Percentiles rank a stretch among this genome's conserved stretches.
phyloP scores from a whole-genome alignment of 2,797 vertebrate species.

The Ispidina lecontei region DNA sequence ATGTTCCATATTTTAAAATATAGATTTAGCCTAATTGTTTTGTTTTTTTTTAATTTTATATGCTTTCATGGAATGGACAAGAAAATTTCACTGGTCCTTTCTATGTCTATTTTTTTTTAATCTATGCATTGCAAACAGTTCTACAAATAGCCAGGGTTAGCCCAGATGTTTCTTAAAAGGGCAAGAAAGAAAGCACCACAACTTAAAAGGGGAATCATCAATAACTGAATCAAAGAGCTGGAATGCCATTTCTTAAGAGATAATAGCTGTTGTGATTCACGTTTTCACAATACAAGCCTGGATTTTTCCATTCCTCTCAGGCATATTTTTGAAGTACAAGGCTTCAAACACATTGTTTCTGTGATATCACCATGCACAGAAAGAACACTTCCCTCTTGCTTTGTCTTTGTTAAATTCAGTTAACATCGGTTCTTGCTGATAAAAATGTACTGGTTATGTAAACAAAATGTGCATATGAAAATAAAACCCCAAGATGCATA shows the following conservation, averaged over 20 bases:
- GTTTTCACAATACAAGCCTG: slow-evolving; percentile 28
- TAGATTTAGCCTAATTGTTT: not conserved
- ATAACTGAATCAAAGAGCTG: slow-evolving; percentile 47
- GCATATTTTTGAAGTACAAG: slow-evolving; percentile 53
- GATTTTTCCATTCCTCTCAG: slow-evolving; percentile 59
- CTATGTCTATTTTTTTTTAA: slow-evolving; percentile 45
- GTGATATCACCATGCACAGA: slow-evolving; percentile 43
- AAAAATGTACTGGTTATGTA: slow-evolving; percentile 33
- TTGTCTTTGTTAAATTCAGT: slow-evolving; percentile 44
- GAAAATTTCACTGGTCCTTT: slow-evolving; percentile 11
- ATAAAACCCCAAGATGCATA: not conserved
- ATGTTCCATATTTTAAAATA: not conserved
- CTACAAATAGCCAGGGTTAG: slow-evolving; percentile 39
- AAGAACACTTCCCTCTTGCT: slow-evolving; percentile 40
- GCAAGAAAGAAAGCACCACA: slow-evolving; percentile 25
- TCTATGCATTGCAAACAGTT: slow-evolving; percentile 42
- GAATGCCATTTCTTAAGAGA: slow-evolving; percentile 52
- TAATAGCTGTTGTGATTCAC: slow-evolving; percentile 60
- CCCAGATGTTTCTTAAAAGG: slow-evolving; percentile 34
- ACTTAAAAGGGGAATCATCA: slow-evolving; percentile 59
- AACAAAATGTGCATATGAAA: slow-evolving; percentile 42
- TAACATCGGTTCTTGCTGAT: slow-evolving; percentile 29
- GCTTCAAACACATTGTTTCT: slow-evolving; percentile 56
- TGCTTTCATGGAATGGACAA: slow-evolving; percentile 12
- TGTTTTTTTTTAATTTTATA: not conserved